Conservation (phyloP, 2,797 vertebrate species). For the Heteromormyrus szaboi region DNA sequence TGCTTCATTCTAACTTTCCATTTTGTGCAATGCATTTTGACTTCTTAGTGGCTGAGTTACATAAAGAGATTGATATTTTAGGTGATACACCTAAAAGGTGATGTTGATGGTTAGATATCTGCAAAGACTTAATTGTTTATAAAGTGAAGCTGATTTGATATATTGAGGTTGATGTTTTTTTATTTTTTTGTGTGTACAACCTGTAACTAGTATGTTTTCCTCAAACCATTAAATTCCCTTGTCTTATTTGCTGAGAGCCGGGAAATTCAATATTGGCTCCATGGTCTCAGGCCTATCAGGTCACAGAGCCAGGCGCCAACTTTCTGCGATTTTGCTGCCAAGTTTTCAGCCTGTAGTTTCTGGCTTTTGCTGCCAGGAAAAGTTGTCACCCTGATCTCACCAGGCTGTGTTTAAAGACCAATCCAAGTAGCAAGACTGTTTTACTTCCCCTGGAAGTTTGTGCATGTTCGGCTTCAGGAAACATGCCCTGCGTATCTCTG, state of each 20-base stretch:
- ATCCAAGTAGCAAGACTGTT: neutral
- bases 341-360: neutral
- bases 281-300: conserved; percentile 3
- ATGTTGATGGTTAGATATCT: neutral
- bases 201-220: neutral
- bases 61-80: neutral
- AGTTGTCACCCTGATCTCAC: neutral
- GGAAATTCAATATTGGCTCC: conserved; percentile 7
- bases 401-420: neutral
- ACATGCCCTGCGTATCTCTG: neutral
- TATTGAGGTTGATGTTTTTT: neutral
- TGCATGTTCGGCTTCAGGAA: neutral
- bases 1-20: neutral
- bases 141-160: neutral
- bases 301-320: neutral
- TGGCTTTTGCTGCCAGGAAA: neutral
- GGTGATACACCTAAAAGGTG: neutral
- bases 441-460: neutral
- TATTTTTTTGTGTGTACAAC: neutral
- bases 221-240: neutral
- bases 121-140: neutral
- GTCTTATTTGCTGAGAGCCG: conserved; percentile 6
- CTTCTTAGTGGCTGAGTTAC: neutral
- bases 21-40: neutral
- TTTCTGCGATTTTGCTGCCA: neutral